Evolutionary conservation across 1,140 invertebrate genomes (phyloP), one percentile per base, ranked within the genome.

Genomic region (Yoshiicerus persimilis): DNA sequence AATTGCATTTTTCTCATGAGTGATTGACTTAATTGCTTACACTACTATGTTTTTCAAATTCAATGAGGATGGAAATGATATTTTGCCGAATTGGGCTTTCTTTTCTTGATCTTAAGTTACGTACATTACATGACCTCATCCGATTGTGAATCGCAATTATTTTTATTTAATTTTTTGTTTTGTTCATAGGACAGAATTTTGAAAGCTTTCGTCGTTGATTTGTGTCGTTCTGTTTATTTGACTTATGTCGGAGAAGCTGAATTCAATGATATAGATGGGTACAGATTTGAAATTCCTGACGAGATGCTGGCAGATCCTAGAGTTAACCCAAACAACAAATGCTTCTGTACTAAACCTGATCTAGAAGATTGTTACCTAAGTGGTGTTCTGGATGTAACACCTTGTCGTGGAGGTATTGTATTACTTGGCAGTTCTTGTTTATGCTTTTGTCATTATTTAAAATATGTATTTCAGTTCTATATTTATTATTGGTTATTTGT

Each of bases 151-250:
- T n/a, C n/a, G n/a, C n/a, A n/a, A n/a, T n/a, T 47, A 47, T 11
- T 47, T 47, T 2, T 13, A n/a, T 9, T 34, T 36, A 34, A 38
- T 23, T 5, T 10, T n/a, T n/a, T n/a, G n/a, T n/a, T n/a, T n/a
- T n/a, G n/a, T n/a, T n/a, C n/a, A n/a, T n/a, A 39, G 38, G 32
- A 23, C 2, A 41, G 27, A 75, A 0, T 89, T 32, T 27, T 89
- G 1, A 30, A 87, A 27, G 13, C 86, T 10, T 89, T 87, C 30
- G 87, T 87, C 38, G 16, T 64, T 0, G 88, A 89, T 11, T 20
- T 89, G 4, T 89, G 88, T 30, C 86, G 88, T 0, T 87, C 86
- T 25, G 32, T 89, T 0, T 85, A 80, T 62, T 30, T 89, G 13
- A 87, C 87, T 13, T 89, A 86, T 39, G n/a, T 86, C 4, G 41